Base-by-base conservation (phyloP, 2,113 vertebrate species). In the Triplophysa rosa region DNA sequence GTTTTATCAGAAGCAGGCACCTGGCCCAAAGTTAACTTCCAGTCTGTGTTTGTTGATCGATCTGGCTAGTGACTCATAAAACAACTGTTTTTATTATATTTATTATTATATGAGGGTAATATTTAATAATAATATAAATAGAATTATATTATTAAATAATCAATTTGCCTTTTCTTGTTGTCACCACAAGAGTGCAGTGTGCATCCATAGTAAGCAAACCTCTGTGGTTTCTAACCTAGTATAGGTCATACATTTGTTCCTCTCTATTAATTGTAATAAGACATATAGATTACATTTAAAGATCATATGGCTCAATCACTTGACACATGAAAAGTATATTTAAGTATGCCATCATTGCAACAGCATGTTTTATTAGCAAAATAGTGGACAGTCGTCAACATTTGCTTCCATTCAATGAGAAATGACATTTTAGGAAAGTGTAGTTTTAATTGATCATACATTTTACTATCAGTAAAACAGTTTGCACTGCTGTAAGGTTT, bases 311-410 rank as follows among this genome's bases (percentile, higher is more conserved):
- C 33, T 56, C 17, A 58, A 58, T 10, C 54, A 21, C 4, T 58
- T 58, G 19, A 58, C n/a, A 21, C 19, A 58, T 9, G 8, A 21
- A n/a, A 17, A 13, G 49, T 23, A 16, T 11, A 79, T 88, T 79
- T 90, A 81, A 89, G 84, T 80, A 82, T 89, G 87, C 90, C 42
- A 78, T 86, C 73, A 88, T 85, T 88, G 86, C 68, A 89, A 88
- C 2, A 84, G 86, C 91, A 91, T 82, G 73, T 91, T 92, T 93
- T 92, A 93, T 91, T 92, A 91, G 89, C 90, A 92, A 92, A 92
- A 91, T 82, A 87, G 89, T 90, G 86, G 85, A 89, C 85, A 91
- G 90, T 91, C 90, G 88, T 91, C 86, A 83, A 88, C 87, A 86
- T 87, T 87, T 69, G 83, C 89, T 89, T 88, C 87, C 89, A 87